Conservation (phyloP, 2,113 vertebrate species). For the Serinus canaria region DNA sequence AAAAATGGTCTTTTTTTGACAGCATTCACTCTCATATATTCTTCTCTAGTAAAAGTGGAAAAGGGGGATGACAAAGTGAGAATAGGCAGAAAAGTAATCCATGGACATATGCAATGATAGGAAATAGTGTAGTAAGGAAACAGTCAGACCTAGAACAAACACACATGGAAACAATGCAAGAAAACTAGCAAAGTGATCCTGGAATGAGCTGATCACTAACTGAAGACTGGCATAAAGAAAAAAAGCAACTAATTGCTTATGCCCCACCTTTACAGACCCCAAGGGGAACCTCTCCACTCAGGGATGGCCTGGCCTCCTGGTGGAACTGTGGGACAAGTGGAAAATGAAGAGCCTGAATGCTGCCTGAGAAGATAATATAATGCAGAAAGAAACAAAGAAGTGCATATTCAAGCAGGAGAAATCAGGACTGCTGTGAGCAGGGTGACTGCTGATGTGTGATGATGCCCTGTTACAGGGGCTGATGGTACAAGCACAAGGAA, state of each 20-base stretch:
- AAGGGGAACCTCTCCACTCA: neutral
- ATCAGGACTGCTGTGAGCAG: neutral
- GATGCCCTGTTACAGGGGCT: neutral
- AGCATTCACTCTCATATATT: neutral
- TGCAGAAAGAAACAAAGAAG: neutral
- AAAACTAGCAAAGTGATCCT: neutral
- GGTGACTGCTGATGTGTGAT: neutral
- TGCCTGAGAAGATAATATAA: neutral
- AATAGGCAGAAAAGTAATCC: neutral
- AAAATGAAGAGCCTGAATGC: neutral
- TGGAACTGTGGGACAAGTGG: rapidly evolving
- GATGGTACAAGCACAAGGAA: neutral
- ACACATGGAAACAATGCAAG: rapidly evolving
- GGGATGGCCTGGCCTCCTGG: neutral
- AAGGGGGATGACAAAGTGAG: neutral
- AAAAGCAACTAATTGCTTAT: neutral
- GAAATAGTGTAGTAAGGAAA: neutral
- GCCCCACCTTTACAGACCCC: neutral
- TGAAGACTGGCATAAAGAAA: neutral
- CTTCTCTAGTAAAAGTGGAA: neutral
- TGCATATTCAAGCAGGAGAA: neutral
- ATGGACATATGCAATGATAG: neutral
- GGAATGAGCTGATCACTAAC: neutral
- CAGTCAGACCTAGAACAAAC: neutral
- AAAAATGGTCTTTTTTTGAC: neutral